Evolutionary conservation across 1,140 invertebrate species (phyloP), one percentile per base, ranked within the genome.

Genomic region (Melanaphis sacchari): DNA sequence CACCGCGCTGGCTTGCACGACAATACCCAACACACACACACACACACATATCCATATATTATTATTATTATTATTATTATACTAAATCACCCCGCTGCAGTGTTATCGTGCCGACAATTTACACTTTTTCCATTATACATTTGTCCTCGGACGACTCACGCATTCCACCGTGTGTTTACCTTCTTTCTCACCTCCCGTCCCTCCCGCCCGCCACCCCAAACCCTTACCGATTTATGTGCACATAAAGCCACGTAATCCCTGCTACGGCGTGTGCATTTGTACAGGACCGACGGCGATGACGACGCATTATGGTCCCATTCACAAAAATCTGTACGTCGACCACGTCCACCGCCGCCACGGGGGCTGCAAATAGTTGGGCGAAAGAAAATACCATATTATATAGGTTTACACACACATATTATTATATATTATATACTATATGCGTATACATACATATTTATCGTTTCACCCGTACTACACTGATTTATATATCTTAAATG

Each of bases 41-140:
- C 59, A 31, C 31, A n/a, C 59, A 15, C 59, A n/a, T 6, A n/a
- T 11, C 54, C 54, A 66, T 66, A n/a, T 88, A 49, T 88, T n/a
- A n/a, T n/a, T n/a, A 49, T 87, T 46, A 18, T 38, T 90, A 90
- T 46, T 46, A 52, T 87, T 9, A 43, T 43, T 9, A 43, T 54
- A 49, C 41, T 76, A n/a, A 3, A 41, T 41, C 76, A 38, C 43
- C 43, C 15, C n/a, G n/a, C 46, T n/a, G 31, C 49, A 18, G 52
- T 90, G 49, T 90, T 90, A 59, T 59, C 88, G 49, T 90, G 88
- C 88, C 88, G 88, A 90, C 88, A 90, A 66, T 90, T 90, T 90
- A 90, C 89, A 90, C 52, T 38, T 40, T 90, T 66, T 59, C 52
- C 40, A 90, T 90, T 90, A 66, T 90, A 41, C 22, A 88, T 90